Conservation (phyloP, 2,888 invertebrate species). For the Orgyia antiqua region DNA sequence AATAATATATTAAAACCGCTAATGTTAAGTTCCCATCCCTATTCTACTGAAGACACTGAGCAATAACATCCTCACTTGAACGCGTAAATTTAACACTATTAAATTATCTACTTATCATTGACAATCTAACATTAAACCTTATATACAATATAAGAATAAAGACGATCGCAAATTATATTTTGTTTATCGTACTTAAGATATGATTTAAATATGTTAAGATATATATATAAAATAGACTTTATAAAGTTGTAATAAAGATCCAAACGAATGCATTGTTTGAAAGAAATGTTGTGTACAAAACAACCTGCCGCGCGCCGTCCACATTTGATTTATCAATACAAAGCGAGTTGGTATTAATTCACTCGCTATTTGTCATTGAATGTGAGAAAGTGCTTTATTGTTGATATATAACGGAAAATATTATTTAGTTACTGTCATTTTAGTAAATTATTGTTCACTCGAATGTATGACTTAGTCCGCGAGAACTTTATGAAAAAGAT, state of each 20-base stretch:
- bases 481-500: too few relatives aligned
- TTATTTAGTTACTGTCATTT: constrained; percentile 23
- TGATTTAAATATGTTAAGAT: constrained; percentile 5
- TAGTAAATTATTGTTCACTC: constrained; percentile 22
- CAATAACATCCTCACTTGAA: constrained; percentile 60
- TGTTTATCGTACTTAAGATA: constrained; percentile 17
- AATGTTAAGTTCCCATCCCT: constrained; percentile 41
- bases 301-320: constrained; percentile 49
- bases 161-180: constrained; percentile 7
- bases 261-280: not conserved
- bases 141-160: not conserved
- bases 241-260: constrained; percentile 7
- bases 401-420: constrained; percentile 49
- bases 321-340: constrained; percentile 60
- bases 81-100: constrained; percentile 51
- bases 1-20: constrained; percentile 21
- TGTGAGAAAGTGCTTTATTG: constrained; percentile 70
- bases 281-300: constrained; percentile 30
- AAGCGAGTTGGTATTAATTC: constrained; percentile 59
- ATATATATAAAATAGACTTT: constrained; percentile 8
- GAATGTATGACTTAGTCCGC: too few relatives aligned
- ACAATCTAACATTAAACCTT: constrained; percentile 5
- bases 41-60: constrained; percentile 58
- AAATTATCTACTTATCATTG: constrained; percentile 12
- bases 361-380: constrained; percentile 66